Base-by-base conservation (phyloP, 2,888 invertebrate genomes). In the Dolichopus griseipennis region DNA sequence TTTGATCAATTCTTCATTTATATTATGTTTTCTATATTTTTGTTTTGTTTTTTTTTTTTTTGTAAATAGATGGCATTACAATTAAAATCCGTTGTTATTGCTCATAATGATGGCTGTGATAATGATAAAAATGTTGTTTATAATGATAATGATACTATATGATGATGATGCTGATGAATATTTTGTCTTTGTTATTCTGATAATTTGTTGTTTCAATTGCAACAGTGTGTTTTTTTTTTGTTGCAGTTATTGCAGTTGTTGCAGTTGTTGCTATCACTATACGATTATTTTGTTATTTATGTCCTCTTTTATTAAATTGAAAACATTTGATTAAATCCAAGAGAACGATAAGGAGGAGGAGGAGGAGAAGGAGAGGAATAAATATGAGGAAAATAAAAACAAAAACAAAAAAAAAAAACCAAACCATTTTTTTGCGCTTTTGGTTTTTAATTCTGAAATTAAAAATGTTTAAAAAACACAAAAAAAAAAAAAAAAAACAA, bases 61-160 rank as follows among this genome's bases (percentile, higher is more conserved):
- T 15, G 52, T 52, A 18, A 52, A 52, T 52, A 52, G 52, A 52
- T 52, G 52, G 52, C n/a, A 52, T 52, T 52, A 52, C 52, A 52
- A 52, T 52, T 52, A 52, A 52, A 52, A 52, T 52, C 52, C 52
- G 52, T 52, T 52, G 52, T n/a, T 52, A 52, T 52, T 52, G 15
- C n/a, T 52, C 5, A 18, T 52, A 15, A 52, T 52, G 52, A 18
- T 52, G 52, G 15, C 15, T 9, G 15, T 52, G 15, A 52, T 52
- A 52, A 52, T 18, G 52, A 52, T 52, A 27, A 27, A 27, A 27
- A 27, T 27, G 27, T 27, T 27, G 27, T 27, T 27, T 27, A 27
- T 27, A 27, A 27, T 27, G 27, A 27, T 4, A 27, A 27, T 27
- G n/a, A n/a, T n/a, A n/a, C n/a, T n/a, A n/a, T n/a, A n/a, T n/a